Evolutionary conservation across 2,888 invertebrate genomes (phyloP).

Genomic region (Biston stratarius): DNA sequence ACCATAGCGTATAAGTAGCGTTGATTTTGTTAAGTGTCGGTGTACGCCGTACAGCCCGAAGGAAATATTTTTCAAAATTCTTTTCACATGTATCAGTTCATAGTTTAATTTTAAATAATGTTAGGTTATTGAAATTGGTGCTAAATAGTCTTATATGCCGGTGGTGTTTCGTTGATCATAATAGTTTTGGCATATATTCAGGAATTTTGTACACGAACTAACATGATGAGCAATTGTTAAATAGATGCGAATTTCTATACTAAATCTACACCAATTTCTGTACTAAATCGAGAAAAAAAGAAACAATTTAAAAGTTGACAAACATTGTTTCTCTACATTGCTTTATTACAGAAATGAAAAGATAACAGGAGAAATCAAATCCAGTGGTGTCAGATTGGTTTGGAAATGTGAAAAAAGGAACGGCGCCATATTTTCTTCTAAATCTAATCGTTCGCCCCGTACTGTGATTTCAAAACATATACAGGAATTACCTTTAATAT

Average conservation of each 20-base stretch:
- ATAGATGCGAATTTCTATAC: neutral
- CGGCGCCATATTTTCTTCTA: too few relatives aligned
- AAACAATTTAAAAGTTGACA: neutral
- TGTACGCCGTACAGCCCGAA: conserved; percentile 25
- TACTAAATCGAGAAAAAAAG: neutral
- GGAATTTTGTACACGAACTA: conserved; percentile 7
- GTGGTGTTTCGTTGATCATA: conserved; percentile 54
- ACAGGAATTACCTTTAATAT: neutral
- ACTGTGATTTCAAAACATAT: neutral
- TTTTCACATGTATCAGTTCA: conserved; percentile 31
- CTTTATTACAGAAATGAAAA: neutral
- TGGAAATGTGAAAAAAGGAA: too few relatives aligned
- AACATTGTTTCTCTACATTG: neutral
- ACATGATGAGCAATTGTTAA: neutral
- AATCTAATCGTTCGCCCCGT: too few relatives aligned
- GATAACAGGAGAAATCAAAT: neutral
- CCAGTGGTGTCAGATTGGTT: too few relatives aligned
- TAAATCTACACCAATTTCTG: neutral
- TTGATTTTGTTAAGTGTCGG: conserved; percentile 53
- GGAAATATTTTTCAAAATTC: conserved; percentile 24
- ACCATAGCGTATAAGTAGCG: conserved; percentile 79
- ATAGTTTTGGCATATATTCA: conserved; percentile 10
- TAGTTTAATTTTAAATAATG: conserved; percentile 49
- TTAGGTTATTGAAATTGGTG: conserved; percentile 73
- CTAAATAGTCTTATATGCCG: conserved; percentile 66